Base-by-base conservation (phyloP, 2,797 vertebrate species). In the Protosalanx chinensis region DNA sequence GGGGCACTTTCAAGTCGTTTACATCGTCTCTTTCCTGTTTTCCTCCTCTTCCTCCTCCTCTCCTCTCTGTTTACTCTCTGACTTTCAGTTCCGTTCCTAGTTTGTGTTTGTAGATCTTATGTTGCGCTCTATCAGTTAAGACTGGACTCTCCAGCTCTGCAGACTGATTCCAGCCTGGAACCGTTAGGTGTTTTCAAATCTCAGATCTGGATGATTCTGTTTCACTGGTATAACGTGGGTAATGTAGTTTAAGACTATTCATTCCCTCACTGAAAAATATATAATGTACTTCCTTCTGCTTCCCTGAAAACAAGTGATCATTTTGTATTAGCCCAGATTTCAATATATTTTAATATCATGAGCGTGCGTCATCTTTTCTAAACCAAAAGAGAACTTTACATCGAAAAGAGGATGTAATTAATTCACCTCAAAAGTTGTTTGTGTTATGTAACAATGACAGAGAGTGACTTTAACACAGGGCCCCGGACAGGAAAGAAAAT, bases 331-430 rank as follows among this genome's bases (percentile, higher is more conserved):
- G 58, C 10, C 20, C 6, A 10, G 20, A 23, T 23, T 23, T 8
- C 2, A 59, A 23, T 23, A 10, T 59, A 10, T 59, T 23, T 27
- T 29, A 6, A 27, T 23, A 20, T 1, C 6, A n/a, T n/a, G 18
- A 57, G n/a, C 20, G 56, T 27, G 16, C 49, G 16, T 3, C 2
- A 53, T 53, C 4, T 16, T 16, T 29, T 13, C 18, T 0, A 64
- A 5, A 75, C 3, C 60, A 72, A 77, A 81, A 81, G 73, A 64
- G 15, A 32, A 23, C 6, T 41, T 10, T 10, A 79, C 75, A 80
- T 84, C 6, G n/a, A 79, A 78, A 84, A 82, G 70, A 5, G 82
- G 83, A 90, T 86, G 70, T 74, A 15, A 37, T 41, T 7, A 7
- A 61, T 88, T 85, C 83, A 65, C 23, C 75, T 30, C 18, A 53